phyloP scores from a whole-genome alignment of 2,888 invertebrate species.

The Drosophila infuscata region DNA sequence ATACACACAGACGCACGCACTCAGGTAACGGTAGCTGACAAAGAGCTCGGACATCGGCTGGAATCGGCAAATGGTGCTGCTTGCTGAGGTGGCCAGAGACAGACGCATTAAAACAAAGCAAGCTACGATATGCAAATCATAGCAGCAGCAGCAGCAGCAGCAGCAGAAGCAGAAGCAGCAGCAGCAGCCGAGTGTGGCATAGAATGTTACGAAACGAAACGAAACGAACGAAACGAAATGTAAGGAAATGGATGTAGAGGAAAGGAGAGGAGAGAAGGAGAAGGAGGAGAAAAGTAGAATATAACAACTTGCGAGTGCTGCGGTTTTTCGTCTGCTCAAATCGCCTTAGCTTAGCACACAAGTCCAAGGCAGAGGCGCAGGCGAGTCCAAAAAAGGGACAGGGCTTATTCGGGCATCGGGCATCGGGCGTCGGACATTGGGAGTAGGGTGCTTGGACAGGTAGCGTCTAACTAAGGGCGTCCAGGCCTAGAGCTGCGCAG shows the following conservation, averaged over 20 bases:
- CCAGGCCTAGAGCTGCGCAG: slow-evolving; percentile 28
- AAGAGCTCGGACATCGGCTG: slow-evolving; percentile 70
- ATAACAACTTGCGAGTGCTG: slow-evolving; percentile 76
- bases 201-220: slow-evolving; percentile 39
- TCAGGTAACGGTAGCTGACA: slow-evolving; percentile 72
- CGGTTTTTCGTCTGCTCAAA: slow-evolving; percentile 74
- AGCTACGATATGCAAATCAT: slow-evolving; percentile 79
- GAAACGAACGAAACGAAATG: slow-evolving; percentile 54
- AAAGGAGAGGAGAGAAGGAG: slow-evolving; percentile 29
- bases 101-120: slow-evolving; percentile 79
- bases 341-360: slow-evolving; percentile 73
- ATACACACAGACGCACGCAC: slow-evolving; percentile 12
- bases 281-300: slow-evolving; percentile 53
- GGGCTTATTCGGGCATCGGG: slow-evolving; percentile 14
- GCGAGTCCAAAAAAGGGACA: slow-evolving; percentile 32
- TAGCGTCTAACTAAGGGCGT: slow-evolving; percentile 40
- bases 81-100: slow-evolving; percentile 32
- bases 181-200: slow-evolving; percentile 1
- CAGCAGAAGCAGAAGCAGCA: background rate
- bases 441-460: slow-evolving; percentile 44
- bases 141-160: slow-evolving; percentile 59
- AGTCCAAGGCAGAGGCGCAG: slow-evolving; percentile 63
- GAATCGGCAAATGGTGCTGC: slow-evolving; percentile 41
- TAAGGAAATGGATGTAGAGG: slow-evolving; percentile 67
- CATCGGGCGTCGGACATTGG: background rate